These are phyloP conservation scores for Allophyes oxyacanthae DNA, from an alignment of 2,888 invertebrate species.

Conservation along the genomic window DNA sequence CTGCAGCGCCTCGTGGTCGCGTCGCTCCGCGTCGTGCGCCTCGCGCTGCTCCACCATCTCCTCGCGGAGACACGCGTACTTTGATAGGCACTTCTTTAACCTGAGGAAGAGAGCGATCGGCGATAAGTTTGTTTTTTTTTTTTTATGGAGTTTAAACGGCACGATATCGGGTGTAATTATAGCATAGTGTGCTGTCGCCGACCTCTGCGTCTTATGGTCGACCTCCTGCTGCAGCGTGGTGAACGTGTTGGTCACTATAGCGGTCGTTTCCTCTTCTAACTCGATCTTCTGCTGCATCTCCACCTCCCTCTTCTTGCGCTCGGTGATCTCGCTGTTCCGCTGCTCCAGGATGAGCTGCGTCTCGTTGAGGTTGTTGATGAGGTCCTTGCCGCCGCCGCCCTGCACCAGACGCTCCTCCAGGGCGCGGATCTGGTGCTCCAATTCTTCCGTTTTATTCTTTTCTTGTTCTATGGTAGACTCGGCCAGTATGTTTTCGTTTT, in stretches of 20 bases:
- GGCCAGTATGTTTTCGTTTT: conserved; percentile 84
- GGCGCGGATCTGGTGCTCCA: conserved; percentile 94
- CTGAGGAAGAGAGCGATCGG: conserved; percentile 80
- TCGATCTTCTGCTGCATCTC: conserved; percentile 98
- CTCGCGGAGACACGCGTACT: conserved; percentile 91
- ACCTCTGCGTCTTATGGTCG: conserved; percentile 96
- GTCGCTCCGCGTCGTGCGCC: conserved; percentile 96
- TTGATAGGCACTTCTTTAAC: conserved; percentile 96
- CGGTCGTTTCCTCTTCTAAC: conserved; percentile 97
- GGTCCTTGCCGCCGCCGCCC: conserved; percentile 95
- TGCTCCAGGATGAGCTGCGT: conserved; percentile 97
- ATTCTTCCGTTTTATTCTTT: conserved; percentile 92
- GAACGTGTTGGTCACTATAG: conserved; percentile 97
- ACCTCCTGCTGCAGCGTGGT: conserved; percentile 98
- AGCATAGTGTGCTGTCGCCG: too few species aligned
- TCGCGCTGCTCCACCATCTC: conserved; percentile 90
- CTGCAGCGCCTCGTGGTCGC: conserved; percentile 95
- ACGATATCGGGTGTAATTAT: too few species aligned
- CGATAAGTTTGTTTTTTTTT: not conserved
- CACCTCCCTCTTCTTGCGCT: conserved; percentile 95
- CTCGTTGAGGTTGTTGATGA: conserved; percentile 98
- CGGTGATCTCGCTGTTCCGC: conserved; percentile 94
- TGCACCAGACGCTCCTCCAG: conserved; percentile 98
- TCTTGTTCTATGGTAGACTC: conserved; percentile 91
- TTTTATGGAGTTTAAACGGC: too few species aligned